Percentiles rank a stretch among this genome's conserved stretches.
phyloP scores from a whole-genome alignment of 1,140 invertebrate genomes.

The Orius insidiosus region DNA sequence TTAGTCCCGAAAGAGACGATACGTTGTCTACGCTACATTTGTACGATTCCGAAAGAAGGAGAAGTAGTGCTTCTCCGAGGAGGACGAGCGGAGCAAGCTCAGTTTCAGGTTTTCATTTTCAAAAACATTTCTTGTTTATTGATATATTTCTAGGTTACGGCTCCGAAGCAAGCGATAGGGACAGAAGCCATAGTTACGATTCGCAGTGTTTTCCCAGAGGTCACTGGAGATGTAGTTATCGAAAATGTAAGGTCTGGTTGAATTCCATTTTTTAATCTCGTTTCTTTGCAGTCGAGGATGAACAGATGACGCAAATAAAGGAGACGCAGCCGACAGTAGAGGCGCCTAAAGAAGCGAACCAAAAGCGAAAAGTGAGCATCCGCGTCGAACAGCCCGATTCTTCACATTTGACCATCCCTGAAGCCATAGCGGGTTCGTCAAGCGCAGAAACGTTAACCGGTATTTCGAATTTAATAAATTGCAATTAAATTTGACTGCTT shows the following conservation, averaged over 20 bases:
- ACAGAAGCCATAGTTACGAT: constrained; percentile 33
- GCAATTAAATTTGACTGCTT: constrained; percentile 3
- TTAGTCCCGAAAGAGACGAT: constrained; percentile 8
- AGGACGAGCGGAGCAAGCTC: constrained; percentile 46
- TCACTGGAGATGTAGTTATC: constrained; percentile 38
- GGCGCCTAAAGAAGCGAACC: background rate
- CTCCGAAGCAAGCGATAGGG: constrained; percentile 52
- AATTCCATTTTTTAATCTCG: constrained; percentile 3
- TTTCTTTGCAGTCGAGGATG: constrained; percentile 40
- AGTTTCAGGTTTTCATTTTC: too few species aligned
- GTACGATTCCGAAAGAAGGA: constrained; percentile 27
- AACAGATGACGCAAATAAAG: constrained; percentile 25
- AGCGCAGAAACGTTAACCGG: constrained; percentile 59
- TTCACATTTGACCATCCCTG: constrained; percentile 27
- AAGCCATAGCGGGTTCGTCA: constrained; percentile 44
- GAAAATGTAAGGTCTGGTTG: constrained; percentile 33
- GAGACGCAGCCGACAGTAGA: constrained; percentile 15
- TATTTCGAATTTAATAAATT: constrained; percentile 21
- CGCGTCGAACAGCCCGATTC: constrained; percentile 32
- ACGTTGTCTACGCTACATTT: constrained; percentile 23
- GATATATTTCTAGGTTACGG: too few species aligned
- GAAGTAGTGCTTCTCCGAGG: constrained; percentile 30
- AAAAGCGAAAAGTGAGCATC: constrained; percentile 26
- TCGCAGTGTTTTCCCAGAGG: constrained; percentile 25
- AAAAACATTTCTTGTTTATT: too few species aligned